These are phyloP conservation scores for Myotis yumanensis DNA, from an alignment of 2,113 vertebrate species.

Conservation along the genomic window DNA sequence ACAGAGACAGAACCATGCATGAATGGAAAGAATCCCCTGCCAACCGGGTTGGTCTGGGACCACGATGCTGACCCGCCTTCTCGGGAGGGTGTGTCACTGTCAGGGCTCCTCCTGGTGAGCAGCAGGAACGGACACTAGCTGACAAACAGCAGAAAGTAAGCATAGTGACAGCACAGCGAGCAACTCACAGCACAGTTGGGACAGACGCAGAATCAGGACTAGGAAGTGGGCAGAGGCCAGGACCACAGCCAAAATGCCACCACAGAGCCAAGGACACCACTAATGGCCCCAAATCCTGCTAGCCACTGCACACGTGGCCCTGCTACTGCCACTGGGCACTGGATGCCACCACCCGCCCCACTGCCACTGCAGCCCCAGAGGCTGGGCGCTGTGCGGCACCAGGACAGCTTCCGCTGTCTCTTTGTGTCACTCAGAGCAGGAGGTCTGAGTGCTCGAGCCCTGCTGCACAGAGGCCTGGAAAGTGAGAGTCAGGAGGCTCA, in stretches of 20 bases:
- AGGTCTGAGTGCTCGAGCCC: neutral
- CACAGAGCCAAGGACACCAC: neutral
- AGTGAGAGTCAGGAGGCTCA: neutral
- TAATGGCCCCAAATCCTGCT: neutral
- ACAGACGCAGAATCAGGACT: neutral
- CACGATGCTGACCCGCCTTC: neutral
- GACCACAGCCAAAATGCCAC: neutral
- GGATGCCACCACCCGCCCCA: neutral
- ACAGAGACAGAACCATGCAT: neutral
- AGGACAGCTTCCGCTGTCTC: neutral
- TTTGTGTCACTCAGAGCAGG: neutral
- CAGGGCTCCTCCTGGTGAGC: neutral
- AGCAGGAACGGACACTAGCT: neutral
- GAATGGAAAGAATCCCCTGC: neutral
- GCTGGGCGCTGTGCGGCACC: neutral
- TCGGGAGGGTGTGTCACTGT: too few relatives aligned
- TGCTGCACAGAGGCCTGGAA: neutral
- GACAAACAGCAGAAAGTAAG: neutral
- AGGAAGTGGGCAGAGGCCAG: neutral
- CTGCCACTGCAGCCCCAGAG: accelerated
- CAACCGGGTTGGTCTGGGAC: neutral
- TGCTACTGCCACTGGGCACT: neutral
- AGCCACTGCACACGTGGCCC: neutral
- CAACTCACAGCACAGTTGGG: neutral
- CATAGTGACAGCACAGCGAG: neutral